Evolutionary conservation across 64 coral and sea anemone species (phyloP).

Genomic region (Montipora sp.): DNA sequence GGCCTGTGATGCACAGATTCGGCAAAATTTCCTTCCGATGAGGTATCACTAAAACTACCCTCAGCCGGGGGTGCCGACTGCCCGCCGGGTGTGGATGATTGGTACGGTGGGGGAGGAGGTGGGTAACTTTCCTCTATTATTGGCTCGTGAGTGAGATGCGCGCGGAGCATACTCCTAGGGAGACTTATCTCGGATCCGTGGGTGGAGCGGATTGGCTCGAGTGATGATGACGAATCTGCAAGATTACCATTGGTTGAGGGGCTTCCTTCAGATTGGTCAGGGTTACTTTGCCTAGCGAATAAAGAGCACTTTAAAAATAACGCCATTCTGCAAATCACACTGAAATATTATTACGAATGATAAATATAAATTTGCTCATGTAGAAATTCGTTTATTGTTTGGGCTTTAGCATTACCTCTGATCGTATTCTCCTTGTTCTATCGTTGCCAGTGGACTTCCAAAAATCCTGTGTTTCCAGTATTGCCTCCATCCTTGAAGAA

Average conservation of each 20-base stretch:
- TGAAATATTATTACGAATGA: neutral
- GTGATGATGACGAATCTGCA: constrained; percentile 88
- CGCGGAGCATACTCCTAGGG: constrained; percentile 75
- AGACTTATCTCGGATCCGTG: constrained; percentile 91
- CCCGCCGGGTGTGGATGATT: constrained; percentile 45
- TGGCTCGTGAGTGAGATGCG: constrained; percentile 64
- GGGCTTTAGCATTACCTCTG: neutral
- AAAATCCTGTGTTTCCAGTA: constrained; percentile 20
- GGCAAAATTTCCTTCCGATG: constrained; percentile 81
- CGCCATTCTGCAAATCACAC: neutral
- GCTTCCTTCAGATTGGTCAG: constrained; percentile 51
- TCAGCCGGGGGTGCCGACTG: constrained; percentile 60
- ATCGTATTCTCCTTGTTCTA: constrained; percentile 15
- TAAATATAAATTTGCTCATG: no score
- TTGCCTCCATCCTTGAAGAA: constrained; percentile 18
- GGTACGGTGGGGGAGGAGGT: constrained; percentile 73
- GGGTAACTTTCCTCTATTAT: constrained; percentile 81
- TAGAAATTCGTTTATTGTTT: no score
- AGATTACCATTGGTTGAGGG: constrained; percentile 90
- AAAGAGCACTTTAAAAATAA: neutral
- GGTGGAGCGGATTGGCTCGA: constrained; percentile 80
- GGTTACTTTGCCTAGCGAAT: constrained; percentile 34
- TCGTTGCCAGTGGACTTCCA: neutral
- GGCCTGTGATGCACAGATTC: constrained; percentile 74
- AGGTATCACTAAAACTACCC: constrained; percentile 83